phyloP scores from a whole-genome alignment of 2,888 invertebrate genomes.

The Chorisops tibialis region DNA sequence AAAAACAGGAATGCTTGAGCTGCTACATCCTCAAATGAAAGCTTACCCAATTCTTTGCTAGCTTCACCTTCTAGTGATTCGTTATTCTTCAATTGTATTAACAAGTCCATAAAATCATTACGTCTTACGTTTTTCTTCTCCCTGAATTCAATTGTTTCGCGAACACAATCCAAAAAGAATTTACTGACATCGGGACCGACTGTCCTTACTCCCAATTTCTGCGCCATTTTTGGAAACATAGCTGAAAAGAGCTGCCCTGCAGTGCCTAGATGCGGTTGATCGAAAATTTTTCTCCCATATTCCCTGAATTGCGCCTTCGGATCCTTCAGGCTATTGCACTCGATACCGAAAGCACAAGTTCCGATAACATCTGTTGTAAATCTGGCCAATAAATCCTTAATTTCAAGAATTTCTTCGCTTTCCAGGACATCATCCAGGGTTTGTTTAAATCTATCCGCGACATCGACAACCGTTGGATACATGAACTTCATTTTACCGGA shows the following conservation, averaged over 20 bases:
- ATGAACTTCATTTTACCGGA: conserved; percentile 50
- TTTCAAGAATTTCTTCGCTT: conserved; percentile 40
- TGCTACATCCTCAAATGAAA: conserved; percentile 7
- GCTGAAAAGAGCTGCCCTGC: not conserved
- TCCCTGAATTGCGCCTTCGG: conserved; percentile 41
- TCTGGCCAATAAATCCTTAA: conserved; percentile 38
- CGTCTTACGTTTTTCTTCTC: conserved; percentile 46
- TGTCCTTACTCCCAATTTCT: conserved; percentile 33
- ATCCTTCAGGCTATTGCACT: conserved; percentile 44
- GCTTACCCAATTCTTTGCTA: not conserved
- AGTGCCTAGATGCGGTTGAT: conserved; percentile 10
- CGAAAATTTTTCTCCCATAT: conserved; percentile 32
- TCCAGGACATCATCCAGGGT: conserved; percentile 34
- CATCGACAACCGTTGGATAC: conserved; percentile 42
- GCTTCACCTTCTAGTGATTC: not conserved
- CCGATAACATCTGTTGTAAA: conserved; percentile 53
- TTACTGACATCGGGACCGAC: conserved; percentile 39
- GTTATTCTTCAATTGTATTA: conserved; percentile 52
- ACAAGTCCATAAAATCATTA: conserved; percentile 55
- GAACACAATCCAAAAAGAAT: conserved; percentile 44
- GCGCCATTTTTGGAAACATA: not conserved
- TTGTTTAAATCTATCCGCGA: conserved; percentile 31
- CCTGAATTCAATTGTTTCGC: conserved; percentile 48
- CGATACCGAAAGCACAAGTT: conserved; percentile 48
- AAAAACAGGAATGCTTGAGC: conserved; percentile 14